Conservation (phyloP, 2,797 vertebrate genomes). For the Eurystomus glaucurus region DNA sequence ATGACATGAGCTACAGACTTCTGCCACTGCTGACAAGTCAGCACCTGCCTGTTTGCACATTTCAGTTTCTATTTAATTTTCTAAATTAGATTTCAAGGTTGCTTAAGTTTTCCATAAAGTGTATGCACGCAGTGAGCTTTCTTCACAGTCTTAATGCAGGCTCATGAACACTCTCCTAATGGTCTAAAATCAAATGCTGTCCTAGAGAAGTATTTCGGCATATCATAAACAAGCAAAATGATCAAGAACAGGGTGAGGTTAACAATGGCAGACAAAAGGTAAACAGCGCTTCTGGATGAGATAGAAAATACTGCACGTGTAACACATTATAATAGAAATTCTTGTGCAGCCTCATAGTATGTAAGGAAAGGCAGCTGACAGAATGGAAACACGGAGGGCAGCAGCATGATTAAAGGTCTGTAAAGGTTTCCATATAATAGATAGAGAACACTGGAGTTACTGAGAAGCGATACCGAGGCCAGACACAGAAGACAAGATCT, state of each 20-base stretch:
- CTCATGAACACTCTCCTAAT: slow-evolving; percentile 11
- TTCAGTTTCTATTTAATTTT: slow-evolving; percentile 21
- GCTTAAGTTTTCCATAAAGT: slow-evolving; percentile 3
- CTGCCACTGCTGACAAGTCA: not conserved
- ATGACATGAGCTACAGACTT: not conserved
- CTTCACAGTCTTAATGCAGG: not conserved
- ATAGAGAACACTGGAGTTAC: not conserved
- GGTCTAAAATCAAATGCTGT: slow-evolving; percentile 2
- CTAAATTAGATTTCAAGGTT: slow-evolving; percentile 45
- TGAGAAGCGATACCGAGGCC: not conserved
- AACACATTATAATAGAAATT: not conserved
- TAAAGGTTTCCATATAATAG: not conserved
- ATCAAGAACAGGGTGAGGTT: not conserved
- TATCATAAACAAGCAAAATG: not conserved
- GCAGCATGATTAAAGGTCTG: not conserved
- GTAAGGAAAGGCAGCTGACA: not conserved
- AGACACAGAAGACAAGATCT: not conserved
- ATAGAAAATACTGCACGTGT: not conserved
- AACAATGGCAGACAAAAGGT: slow-evolving; percentile 11
- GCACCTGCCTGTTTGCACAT: not conserved
- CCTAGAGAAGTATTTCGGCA: not conserved
- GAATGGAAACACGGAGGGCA: not conserved
- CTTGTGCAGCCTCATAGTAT: rapidly evolving
- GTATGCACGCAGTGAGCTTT: not conserved
- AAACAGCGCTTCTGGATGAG: not conserved